Conservation (phyloP, 1,140 invertebrate species). For the Pogonomyrmex californicus region DNA sequence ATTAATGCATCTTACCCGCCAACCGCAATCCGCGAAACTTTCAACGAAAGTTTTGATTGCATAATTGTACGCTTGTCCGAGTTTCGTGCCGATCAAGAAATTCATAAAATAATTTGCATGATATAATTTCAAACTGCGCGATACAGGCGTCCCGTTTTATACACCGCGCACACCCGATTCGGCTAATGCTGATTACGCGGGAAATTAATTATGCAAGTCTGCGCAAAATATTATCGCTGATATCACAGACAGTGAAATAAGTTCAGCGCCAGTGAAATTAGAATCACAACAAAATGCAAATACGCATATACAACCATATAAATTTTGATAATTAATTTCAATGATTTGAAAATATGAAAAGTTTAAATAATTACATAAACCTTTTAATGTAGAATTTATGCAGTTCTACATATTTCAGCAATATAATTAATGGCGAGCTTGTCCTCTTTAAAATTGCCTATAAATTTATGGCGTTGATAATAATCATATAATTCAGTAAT, state of each 20-base stretch:
- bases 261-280: slow-evolving; percentile 46
- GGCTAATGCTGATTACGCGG: slow-evolving; percentile 57
- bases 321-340: slow-evolving; percentile 50
- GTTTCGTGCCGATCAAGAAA: slow-evolving; percentile 59
- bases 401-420: neutral
- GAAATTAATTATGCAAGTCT: slow-evolving; percentile 60
- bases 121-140: slow-evolving; percentile 53
- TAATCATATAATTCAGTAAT: neutral
- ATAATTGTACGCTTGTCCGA: slow-evolving; percentile 54
- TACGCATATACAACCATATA: slow-evolving; percentile 2
- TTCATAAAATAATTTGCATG: slow-evolving; percentile 65
- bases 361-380: neutral
- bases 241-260: slow-evolving; percentile 60
- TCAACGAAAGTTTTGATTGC: slow-evolving; percentile 67
- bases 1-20: neutral
- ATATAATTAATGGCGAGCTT: neutral
- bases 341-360: slow-evolving; percentile 26
- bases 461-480: neutral
- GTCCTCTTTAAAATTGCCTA: neutral
- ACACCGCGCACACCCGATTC: slow-evolving; percentile 31
- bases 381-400: slow-evolving; percentile 9
- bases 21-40: slow-evolving; percentile 50
- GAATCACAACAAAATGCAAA: slow-evolving; percentile 62
- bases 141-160: slow-evolving; percentile 49
- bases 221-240: slow-evolving; percentile 60